These are phyloP conservation scores for Botia kubotai DNA, from an alignment of 2,797 vertebrate genomes.

Conservation along the genomic window DNA sequence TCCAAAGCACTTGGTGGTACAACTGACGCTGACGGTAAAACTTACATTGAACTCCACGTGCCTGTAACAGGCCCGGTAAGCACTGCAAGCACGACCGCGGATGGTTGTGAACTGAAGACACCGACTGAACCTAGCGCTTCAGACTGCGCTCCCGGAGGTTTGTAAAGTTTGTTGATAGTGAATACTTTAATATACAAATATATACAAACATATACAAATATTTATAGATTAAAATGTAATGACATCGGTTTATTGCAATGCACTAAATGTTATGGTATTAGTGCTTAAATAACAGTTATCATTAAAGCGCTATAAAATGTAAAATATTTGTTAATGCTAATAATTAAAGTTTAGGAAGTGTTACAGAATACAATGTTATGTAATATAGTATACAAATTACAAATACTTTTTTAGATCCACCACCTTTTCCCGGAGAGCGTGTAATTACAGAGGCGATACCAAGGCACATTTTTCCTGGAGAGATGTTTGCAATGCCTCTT, in stretches of 20 bases:
- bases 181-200: not conserved
- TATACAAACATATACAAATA: no score
- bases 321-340: no score
- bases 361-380: no score
- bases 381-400: not conserved
- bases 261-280: not conserved
- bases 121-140: not conserved
- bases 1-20: not conserved
- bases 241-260: not conserved
- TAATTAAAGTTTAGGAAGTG: not conserved
- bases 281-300: no score
- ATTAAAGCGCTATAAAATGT: no score
- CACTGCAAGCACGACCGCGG: not conserved
- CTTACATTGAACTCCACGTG: constrained; percentile 40
- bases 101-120: not conserved
- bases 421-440: constrained; percentile 43
- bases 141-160: not conserved
- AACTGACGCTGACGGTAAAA: constrained; percentile 18
- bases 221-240: not conserved
- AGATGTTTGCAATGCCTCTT: constrained; percentile 46
- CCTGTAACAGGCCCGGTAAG: not conserved
- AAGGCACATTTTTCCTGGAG: constrained; percentile 34
- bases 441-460: constrained; percentile 30
- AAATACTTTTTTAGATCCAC: constrained; percentile 23
- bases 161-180: not conserved